phyloP scores from a whole-genome alignment of 2,797 vertebrate species.

The Hephaestus fuliginosus region DNA sequence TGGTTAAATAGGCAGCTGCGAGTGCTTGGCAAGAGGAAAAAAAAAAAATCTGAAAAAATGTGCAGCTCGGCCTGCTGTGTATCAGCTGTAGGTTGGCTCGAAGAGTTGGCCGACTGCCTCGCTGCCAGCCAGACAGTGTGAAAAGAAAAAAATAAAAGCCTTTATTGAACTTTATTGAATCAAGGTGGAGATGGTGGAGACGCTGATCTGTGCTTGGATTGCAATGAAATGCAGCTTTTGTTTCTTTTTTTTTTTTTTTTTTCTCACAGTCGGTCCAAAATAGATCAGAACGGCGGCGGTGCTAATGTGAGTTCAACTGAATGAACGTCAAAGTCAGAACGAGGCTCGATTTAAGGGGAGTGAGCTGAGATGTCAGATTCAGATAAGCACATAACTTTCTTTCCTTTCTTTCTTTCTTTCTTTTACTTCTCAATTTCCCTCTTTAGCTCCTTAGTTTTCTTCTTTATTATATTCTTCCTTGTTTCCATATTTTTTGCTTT shows the following conservation, averaged over 20 bases:
- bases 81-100: constrained; percentile 44
- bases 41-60: neutral
- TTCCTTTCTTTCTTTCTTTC: too few species aligned
- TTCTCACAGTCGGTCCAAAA: neutral
- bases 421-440: neutral
- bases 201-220: constrained; percentile 37
- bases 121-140: constrained; percentile 62
- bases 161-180: constrained; percentile 66
- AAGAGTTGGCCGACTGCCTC: constrained; percentile 51
- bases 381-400: neutral
- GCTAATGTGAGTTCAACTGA: neutral
- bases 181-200: constrained; percentile 72
- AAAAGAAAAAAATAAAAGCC: constrained; percentile 21
- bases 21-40: constrained; percentile 37
- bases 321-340: neutral
- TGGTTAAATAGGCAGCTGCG: constrained; percentile 61
- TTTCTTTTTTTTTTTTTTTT: neutral
- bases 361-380: neutral
- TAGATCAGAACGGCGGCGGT: neutral
- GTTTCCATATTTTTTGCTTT: too few species aligned
- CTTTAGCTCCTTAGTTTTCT: neutral
- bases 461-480: neutral
- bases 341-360: neutral
- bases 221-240: constrained; percentile 10
- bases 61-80: constrained; percentile 40